Evolutionary conservation across 2,888 invertebrate species (phyloP).

Genomic region (Acrobasis consociella): DNA sequence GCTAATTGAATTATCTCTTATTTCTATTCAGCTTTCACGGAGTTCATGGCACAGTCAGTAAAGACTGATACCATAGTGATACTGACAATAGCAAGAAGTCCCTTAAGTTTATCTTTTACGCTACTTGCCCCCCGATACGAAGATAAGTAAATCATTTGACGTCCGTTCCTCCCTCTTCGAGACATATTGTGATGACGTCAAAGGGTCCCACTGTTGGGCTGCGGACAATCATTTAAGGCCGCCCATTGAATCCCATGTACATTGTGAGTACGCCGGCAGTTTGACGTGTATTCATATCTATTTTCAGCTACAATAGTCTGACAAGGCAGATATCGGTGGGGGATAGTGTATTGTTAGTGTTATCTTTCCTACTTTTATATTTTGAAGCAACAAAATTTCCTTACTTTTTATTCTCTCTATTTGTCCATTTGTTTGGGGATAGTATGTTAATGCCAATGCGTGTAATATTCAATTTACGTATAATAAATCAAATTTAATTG

Average conservation of each 20-base stretch:
- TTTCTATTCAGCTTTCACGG: too few species aligned
- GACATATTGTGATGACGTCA: constrained; percentile 12
- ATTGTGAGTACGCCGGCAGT: constrained; percentile 40
- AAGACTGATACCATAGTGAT: too few species aligned
- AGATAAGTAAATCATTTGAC: constrained; percentile 6
- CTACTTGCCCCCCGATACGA: not conserved
- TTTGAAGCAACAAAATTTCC: constrained; percentile 20
- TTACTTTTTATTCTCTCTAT: not conserved
- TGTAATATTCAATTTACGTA: too few species aligned
- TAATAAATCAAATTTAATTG: too few species aligned
- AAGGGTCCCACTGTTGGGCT: constrained; percentile 23
- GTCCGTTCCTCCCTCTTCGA: constrained; percentile 2
- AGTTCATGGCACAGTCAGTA: too few species aligned
- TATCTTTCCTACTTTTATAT: not conserved
- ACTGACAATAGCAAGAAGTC: too few species aligned
- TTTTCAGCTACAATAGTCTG: constrained; percentile 35
- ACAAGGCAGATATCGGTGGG: constrained; percentile 25
- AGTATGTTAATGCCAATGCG: too few species aligned
- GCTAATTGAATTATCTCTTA: too few species aligned
- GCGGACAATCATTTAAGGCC: constrained; percentile 56
- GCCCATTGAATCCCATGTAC: constrained; percentile 47
- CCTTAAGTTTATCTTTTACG: not conserved
- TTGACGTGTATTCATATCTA: constrained; percentile 43
- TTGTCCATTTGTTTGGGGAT: not conserved
- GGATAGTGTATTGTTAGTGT: not conserved